A percentile compares a stretch with the other conserved stretches of the same genome.
Evolutionary conservation across 2,113 vertebrate genomes (phyloP).

Genomic region (Neodon shergylaensis): DNA sequence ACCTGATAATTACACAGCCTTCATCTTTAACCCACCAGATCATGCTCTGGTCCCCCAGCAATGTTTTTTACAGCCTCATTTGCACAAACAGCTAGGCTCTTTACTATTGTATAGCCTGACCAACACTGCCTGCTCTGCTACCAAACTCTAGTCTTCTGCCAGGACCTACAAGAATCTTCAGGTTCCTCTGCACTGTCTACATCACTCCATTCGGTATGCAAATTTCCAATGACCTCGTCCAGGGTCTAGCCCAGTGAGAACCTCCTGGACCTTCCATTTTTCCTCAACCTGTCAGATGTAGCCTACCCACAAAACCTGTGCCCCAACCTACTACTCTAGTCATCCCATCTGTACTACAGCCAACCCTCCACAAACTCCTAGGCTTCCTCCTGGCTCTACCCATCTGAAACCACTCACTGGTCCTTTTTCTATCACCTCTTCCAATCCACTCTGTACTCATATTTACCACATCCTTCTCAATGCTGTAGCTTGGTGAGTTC

Average conservation of each 20-base stretch:
- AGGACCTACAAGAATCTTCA: neutral
- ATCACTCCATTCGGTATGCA: neutral
- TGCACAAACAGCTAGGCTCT: neutral
- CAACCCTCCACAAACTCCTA: neutral
- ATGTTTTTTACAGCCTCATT: too few relatives aligned
- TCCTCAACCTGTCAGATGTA: neutral
- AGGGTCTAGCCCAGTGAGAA: neutral
- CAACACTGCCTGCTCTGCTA: neutral
- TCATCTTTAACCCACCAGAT: neutral
- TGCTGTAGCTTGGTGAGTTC: neutral
- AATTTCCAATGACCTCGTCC: neutral
- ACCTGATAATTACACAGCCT: neutral
- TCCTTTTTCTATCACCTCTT: neutral
- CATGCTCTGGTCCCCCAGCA: neutral
- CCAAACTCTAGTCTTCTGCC: neutral
- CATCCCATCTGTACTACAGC: neutral
- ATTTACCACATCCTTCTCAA: neutral
- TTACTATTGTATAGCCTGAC: neutral
- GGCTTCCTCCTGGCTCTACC: neutral
- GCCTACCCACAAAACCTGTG: neutral
- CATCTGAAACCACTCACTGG: neutral
- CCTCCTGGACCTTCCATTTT: neutral
- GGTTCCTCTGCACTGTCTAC: neutral
- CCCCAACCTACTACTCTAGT: neutral
- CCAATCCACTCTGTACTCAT: neutral